phyloP scores from a whole-genome alignment of 2,888 invertebrate species.

The Melitaea athalia region DNA sequence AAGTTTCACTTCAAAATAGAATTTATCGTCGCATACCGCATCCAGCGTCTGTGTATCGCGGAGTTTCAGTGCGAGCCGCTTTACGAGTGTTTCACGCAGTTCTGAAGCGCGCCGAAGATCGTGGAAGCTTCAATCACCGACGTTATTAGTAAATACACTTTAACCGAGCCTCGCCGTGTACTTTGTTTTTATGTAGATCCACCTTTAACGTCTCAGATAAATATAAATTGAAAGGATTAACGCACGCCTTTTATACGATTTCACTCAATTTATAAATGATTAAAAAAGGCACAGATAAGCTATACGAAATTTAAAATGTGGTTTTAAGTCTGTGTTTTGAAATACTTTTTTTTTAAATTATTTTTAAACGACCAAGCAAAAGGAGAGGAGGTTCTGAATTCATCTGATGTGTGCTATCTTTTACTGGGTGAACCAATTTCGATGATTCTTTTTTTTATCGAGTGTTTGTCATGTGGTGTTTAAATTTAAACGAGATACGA shows the following conservation, averaged over 20 bases:
- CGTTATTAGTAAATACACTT: conserved; percentile 26
- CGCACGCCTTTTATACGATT: not conserved
- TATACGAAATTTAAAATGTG: no score
- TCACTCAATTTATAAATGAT: not conserved
- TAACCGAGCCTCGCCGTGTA: conserved; percentile 8
- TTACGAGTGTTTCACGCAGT: conserved; percentile 31
- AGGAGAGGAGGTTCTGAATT: no score
- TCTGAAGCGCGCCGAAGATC: conserved; percentile 16
- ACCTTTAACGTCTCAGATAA: not conserved
- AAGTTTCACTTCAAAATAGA: no score
- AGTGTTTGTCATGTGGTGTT: no score
- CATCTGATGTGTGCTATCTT: no score
- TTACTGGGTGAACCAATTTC: no score
- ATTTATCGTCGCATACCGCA: not conserved
- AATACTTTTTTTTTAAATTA: no score
- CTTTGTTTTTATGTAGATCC: not conserved
- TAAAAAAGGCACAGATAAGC: no score
- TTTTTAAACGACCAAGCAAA: no score
- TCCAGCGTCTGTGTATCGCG: not conserved
- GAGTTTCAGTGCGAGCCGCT: conserved; percentile 16
- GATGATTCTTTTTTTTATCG: no score
- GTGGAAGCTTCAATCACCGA: conserved; percentile 20
- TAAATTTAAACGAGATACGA: no score
- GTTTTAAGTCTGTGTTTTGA: no score
- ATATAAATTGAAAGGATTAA: not conserved